These are phyloP conservation scores for Agrotis exclamationis DNA, from an alignment of 2,888 invertebrate genomes.

Conservation along the genomic window DNA sequence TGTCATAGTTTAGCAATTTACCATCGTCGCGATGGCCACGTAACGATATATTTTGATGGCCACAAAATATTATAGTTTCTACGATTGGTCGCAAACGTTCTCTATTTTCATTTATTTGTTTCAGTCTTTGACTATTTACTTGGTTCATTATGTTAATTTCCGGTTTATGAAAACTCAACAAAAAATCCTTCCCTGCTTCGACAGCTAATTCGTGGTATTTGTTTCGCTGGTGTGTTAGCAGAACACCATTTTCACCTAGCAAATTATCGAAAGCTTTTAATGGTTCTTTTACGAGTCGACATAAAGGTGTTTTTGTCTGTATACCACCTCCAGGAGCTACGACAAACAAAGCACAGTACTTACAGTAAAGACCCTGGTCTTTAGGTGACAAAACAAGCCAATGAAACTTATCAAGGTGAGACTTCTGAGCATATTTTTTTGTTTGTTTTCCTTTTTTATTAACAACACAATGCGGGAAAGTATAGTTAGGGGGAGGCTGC, in stretches of 20 bases:
- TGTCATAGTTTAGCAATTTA: background rate
- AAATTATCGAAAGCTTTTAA: conserved; percentile 51
- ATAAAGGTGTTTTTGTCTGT: conserved; percentile 44
- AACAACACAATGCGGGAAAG: conserved; percentile 6
- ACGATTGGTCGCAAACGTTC: background rate
- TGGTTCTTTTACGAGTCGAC: conserved; percentile 39
- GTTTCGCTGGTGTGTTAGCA: conserved; percentile 41
- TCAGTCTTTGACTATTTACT: conserved; percentile 7
- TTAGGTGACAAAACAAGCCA: conserved; percentile 23
- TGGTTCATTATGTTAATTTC: conserved; percentile 1
- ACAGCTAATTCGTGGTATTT: conserved; percentile 2
- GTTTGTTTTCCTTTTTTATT: conserved; percentile 5
- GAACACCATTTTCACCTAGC: conserved; percentile 48
- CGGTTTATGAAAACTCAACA: conserved; percentile 1
- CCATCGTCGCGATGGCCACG: conserved; percentile 3
- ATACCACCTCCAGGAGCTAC: conserved; percentile 50
- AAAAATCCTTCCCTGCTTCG: conserved; percentile 4
- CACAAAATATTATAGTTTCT: too few relatives aligned
- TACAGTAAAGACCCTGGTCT: conserved; percentile 7
- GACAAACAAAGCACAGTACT: conserved; percentile 36
- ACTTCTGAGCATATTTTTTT: conserved; percentile 21
- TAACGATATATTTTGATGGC: too few relatives aligned
- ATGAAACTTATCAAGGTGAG: conserved; percentile 28
- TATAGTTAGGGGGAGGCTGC: conserved; percentile 5
- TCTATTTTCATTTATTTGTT: conserved; percentile 1